Base-by-base conservation (phyloP, 2,888 invertebrate species). In the Stomorhina lunata region DNA sequence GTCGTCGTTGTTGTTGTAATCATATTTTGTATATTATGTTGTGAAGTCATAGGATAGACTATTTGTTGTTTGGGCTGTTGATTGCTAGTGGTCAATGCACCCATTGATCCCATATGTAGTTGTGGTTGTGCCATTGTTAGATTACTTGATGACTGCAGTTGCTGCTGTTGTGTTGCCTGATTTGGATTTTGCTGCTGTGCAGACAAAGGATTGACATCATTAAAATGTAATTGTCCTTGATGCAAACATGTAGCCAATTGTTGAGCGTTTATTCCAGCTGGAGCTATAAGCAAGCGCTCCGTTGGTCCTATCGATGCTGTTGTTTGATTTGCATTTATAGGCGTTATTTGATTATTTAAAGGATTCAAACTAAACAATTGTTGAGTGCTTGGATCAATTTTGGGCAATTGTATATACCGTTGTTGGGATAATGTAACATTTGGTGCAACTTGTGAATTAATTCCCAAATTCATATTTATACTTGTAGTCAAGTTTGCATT, bases 211-310 rank as follows among this genome's bases (percentile, higher is more conserved):
- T 91, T 91, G 7, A 91, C 89, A 83, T 91, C 91, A 84, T 91
- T 91, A 40, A 92, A 92, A 71, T 91, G 91, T 32, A 91, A 88
- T 82, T 91, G 91, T 0, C 91, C 91, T 80, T 91, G 88, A 22
- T 90, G 89, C 73, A 91, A 81, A 76, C 91, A 91, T 72, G 91
- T 90, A 0, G 91, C 90, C 81, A 91, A 69, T 83, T 91, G 92
- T 77, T 92, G 91, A 0, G 91, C 91, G 87, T 91, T 91, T 7
- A 91, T 91, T 10, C 91, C 91, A 1, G 90, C 90, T 0, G 91
- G 91, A 1, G 91, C 92, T 37, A 91, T 91, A 20, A 91, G 81
- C 34, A 91, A 73, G 2, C 91, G 87, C 81, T 91, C 91, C 85
- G 91, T 88, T n/a, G 91, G 90, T 1, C 89, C 90, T 45, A 91